These are phyloP conservation scores for Brachyhypopomus gauderio DNA, from an alignment of 2,113 vertebrate genomes.

Conservation along the genomic window DNA sequence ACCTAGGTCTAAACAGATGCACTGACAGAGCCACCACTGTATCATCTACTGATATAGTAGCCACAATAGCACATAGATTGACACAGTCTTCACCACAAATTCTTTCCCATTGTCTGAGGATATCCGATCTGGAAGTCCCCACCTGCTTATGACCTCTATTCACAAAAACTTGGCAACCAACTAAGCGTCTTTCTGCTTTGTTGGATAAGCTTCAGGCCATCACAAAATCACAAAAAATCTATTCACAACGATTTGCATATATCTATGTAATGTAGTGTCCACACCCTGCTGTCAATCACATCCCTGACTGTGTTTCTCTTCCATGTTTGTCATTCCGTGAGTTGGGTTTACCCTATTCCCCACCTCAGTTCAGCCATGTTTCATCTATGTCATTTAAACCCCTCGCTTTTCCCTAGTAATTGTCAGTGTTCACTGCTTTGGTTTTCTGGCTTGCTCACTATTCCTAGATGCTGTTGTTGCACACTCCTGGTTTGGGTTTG, in stretches of 20 bases:
- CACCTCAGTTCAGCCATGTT: too few species aligned
- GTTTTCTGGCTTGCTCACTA: too few species aligned
- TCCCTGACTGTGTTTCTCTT: neutral
- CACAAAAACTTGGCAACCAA: neutral
- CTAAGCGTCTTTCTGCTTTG: conserved; percentile 11
- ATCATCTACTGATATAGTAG: neutral
- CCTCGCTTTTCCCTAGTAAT: too few species aligned
- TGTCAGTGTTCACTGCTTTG: too few species aligned
- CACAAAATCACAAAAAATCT: neutral
- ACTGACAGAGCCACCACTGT: neutral
- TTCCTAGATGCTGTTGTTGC: too few species aligned
- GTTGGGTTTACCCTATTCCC: too few species aligned
- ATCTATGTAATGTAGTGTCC: neutral
- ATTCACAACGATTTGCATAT: neutral
- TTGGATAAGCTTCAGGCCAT: conserved; percentile 11
- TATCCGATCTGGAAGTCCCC: neutral
- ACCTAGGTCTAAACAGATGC: neutral
- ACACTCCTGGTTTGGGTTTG: too few species aligned
- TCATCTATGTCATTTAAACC: too few species aligned
- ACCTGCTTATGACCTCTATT: neutral
- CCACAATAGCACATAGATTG: neutral
- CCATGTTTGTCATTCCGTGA: too few species aligned
- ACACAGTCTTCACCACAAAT: neutral
- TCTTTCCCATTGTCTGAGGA: neutral
- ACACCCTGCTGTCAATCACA: neutral